Percentiles rank a stretch among this genome's conserved stretches.
phyloP scores from a whole-genome alignment of 2,113 vertebrate genomes.

The Phaetusa simplex region DNA sequence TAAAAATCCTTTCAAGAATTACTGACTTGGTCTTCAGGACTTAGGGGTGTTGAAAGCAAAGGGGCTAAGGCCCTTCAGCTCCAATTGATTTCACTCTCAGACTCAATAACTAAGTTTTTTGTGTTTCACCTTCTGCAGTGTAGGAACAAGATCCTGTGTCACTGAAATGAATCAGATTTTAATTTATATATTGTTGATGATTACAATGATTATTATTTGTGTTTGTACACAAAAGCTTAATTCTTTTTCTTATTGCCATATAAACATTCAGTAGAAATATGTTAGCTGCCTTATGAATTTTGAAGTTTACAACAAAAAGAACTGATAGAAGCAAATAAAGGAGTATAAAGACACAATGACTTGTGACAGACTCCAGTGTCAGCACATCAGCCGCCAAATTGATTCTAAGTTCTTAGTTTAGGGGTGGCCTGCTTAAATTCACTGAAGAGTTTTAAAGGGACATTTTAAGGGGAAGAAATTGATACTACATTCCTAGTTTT shows the following conservation, averaged over 20 bases:
- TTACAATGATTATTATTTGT: background rate
- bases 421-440: background rate
- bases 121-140: background rate
- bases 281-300: background rate
- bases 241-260: background rate
- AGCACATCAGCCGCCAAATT: background rate
- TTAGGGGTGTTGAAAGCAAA: background rate
- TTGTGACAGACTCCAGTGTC: background rate
- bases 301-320: background rate
- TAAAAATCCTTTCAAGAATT: background rate
- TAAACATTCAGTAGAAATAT: background rate
- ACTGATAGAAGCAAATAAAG: background rate
- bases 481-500: background rate
- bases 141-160: background rate
- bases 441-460: background rate
- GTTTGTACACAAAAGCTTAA: background rate
- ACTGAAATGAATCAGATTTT: background rate
- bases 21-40: background rate
- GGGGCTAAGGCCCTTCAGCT: background rate
- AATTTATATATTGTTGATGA: background rate
- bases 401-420: background rate
- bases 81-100: background rate
- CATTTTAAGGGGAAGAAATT: background rate
- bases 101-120: background rate
- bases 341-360: background rate